Conservation (phyloP, 2,797 vertebrate species). For the Lacerta agilis region DNA sequence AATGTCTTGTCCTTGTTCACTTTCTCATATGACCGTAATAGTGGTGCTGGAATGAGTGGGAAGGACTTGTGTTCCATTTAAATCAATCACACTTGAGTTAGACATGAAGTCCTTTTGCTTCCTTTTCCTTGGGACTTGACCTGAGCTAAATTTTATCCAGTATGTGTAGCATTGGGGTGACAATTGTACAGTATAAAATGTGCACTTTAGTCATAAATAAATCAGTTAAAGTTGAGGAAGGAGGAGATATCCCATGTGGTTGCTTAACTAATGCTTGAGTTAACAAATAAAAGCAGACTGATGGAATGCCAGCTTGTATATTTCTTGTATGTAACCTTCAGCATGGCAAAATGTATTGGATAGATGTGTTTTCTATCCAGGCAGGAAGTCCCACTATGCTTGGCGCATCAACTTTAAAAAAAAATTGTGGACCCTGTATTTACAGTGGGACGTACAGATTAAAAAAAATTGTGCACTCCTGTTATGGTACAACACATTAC, state of each 20-base stretch:
- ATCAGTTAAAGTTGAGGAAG: neutral
- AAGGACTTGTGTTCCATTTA: no score
- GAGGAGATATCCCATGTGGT: neutral
- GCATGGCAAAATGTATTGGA: neutral
- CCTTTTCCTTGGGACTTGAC: neutral
- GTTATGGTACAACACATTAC: neutral
- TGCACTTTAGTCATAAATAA: neutral
- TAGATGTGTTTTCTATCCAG: no score
- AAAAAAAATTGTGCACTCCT: neutral
- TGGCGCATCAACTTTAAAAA: conserved; percentile 30
- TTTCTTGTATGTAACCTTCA: neutral
- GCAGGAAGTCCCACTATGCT: neutral
- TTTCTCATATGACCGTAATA: no score
- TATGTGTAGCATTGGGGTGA: no score
- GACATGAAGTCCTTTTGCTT: neutral
- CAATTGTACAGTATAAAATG: no score
- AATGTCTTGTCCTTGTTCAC: no score
- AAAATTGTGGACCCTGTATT: neutral
- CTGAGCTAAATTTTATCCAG: neutral
- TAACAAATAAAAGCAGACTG: neutral
- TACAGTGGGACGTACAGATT: neutral
- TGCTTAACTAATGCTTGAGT: neutral
- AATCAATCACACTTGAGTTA: neutral
- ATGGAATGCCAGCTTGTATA: no score
- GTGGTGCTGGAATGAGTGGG: no score